Conservation (phyloP, 2,113 vertebrate genomes). For the Nestor notabilis region DNA sequence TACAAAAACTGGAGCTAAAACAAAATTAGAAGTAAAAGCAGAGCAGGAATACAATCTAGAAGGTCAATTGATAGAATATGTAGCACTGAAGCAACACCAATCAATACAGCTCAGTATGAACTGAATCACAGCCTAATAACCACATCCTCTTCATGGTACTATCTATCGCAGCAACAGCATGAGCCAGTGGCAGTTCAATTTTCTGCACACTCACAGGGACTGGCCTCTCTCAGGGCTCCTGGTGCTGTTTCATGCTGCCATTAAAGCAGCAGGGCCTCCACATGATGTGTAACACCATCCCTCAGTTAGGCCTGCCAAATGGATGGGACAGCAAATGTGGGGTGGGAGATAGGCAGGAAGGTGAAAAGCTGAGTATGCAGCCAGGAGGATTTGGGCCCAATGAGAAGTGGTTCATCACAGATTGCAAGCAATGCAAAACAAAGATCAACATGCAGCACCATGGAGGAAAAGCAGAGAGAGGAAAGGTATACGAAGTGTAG, state of each 20-base stretch:
- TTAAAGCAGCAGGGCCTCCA: neutral
- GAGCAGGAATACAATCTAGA: conserved; percentile 58
- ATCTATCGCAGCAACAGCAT: conserved; percentile 57
- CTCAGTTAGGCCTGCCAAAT: neutral
- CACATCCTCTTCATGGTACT: conserved; percentile 51
- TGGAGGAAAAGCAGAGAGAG: neutral
- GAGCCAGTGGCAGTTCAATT: conserved; percentile 19
- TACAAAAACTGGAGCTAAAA: conserved; percentile 59
- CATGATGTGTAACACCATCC: neutral
- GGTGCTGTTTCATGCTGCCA: neutral
- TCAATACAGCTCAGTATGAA: conserved; percentile 69
- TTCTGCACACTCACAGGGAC: neutral
- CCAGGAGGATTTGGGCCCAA: neutral
- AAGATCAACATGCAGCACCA: neutral
- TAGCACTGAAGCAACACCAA: conserved; percentile 65
- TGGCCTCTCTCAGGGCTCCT: neutral
- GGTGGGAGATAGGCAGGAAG: neutral
- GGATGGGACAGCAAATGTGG: neutral
- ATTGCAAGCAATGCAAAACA: neutral
- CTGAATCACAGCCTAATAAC: conserved; percentile 67
- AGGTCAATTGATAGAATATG: conserved; percentile 74
- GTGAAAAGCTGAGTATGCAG: neutral
- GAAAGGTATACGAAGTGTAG: neutral
- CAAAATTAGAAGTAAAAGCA: conserved; percentile 60
- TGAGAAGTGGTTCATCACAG: neutral